Percentiles rank a stretch among this genome's conserved stretches.
Evolutionary conservation across 2,888 invertebrate genomes (phyloP).

Genomic region (Cosmia pyralina): DNA sequence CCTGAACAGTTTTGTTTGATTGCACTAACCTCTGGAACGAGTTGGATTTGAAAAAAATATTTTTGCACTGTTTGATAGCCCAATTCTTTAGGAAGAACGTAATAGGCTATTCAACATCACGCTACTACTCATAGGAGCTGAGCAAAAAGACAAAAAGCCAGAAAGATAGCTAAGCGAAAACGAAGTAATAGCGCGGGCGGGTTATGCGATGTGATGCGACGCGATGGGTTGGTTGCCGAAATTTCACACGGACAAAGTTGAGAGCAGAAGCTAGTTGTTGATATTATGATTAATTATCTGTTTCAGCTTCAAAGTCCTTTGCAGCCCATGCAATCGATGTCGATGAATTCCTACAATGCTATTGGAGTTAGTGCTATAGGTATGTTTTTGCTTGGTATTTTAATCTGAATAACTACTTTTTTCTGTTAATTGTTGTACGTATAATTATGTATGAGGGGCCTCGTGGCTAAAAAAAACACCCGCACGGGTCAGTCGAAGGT

Average conservation of each 20-base stretch:
- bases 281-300: conserved; percentile 4
- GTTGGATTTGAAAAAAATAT: too few species aligned
- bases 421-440: not conserved
- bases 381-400: conserved; percentile 63
- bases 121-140: too few species aligned
- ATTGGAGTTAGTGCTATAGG: conserved; percentile 82
- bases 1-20: too few species aligned
- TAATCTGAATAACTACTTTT: not conserved
- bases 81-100: too few species aligned
- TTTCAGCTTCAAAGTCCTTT: conserved; percentile 83
- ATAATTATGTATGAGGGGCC: not conserved
- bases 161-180: not conserved
- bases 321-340: conserved; percentile 86
- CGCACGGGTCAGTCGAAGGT: not conserved
- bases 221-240: too few species aligned
- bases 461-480: not conserved
- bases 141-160: not conserved
- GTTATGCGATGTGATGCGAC: not conserved
- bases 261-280: not conserved
- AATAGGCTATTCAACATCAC: too few species aligned
- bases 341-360: conserved; percentile 85
- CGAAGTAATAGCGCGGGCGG: not conserved
- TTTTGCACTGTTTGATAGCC: too few species aligned
- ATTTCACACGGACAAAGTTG: not conserved
- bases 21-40: too few species aligned